Conservation (phyloP, 2,888 invertebrate genomes). For the Dryobotodes eremita region DNA sequence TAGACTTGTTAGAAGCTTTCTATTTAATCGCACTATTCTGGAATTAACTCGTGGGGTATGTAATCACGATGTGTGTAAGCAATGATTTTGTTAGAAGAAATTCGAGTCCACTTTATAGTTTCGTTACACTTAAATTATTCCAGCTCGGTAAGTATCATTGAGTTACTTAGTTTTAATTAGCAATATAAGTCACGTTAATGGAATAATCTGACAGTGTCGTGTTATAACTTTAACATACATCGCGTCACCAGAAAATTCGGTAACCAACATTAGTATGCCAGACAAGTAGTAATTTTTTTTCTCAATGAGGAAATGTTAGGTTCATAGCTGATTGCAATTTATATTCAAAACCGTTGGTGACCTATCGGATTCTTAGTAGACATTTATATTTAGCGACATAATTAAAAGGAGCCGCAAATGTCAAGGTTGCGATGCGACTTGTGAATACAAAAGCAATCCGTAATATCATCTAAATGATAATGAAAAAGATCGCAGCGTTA, state of each 20-base stretch:
- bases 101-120: not conserved
- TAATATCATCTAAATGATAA: conserved; percentile 56
- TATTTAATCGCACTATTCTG: not conserved
- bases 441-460: conserved; percentile 49
- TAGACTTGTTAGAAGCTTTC: not conserved
- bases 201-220: not conserved
- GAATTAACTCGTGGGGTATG: no score
- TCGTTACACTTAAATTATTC: not conserved
- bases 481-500: conserved; percentile 17
- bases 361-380: conserved; percentile 60
- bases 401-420: conserved; percentile 65
- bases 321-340: conserved; percentile 45
- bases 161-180: not conserved
- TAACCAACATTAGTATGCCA: conserved; percentile 10
- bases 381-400: conserved; percentile 51
- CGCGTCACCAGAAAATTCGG: not conserved
- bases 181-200: not conserved
- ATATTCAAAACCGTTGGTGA: conserved; percentile 60
- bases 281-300: conserved; percentile 6
- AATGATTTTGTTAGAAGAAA: not conserved
- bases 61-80: not conserved
- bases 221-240: not conserved
- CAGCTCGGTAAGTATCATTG: not conserved
- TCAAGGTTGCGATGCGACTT: conserved; percentile 64
- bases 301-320: conserved; percentile 37